Base-by-base conservation (phyloP, 64 coral and sea anemone genomes). In the Dendronephthya gigantea region DNA sequence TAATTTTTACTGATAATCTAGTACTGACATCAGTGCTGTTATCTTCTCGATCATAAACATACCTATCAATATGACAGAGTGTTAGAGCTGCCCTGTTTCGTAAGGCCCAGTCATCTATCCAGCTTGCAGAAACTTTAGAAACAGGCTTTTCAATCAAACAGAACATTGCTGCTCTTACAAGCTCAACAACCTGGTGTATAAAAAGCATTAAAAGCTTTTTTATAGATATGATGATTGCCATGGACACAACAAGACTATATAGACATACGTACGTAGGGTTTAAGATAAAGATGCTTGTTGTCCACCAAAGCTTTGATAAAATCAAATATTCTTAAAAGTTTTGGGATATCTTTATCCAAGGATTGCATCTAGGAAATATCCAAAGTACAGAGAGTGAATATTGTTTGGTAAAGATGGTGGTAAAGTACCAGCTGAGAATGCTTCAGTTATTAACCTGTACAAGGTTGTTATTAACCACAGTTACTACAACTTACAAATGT, bases 41-140 rank as follows among this genome's bases (percentile, higher is more conserved):
- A 39, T 28, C 9, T 17, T 35, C 12, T 15, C 19, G 11, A 29
- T 34, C 3, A 15, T 36, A 34, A 5, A 79, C 32, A 0, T 36
- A 79, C 72, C 72, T 79, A 34, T 79, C 72, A 34, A 79, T 79
- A 39, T 79, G 72, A 79, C 72, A 79, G 1, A 79, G 72, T 12
- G 29, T 2, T 8, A 36, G 72, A 79, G 36, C 72, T 36, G 72
- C 72, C 1, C 32, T 79, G 32, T 35, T 29, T 79, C 72, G 30
- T 29, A 79, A 39, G 13, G 22, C 29, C 72, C 72, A 79, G 32
- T 79, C 72, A 79, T 79, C 72, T 16, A 2, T 12, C 72, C 32
- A 79, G 29, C 72, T 79, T 14, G 17, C 0, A 34, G 32, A 10
- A 79, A 19, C 15, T 79, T 39, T 34, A 10, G 30, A 36, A 0